These are phyloP conservation scores for Alectoris magna DNA, from an alignment of 2,797 vertebrate genomes.

Conservation along the genomic window DNA sequence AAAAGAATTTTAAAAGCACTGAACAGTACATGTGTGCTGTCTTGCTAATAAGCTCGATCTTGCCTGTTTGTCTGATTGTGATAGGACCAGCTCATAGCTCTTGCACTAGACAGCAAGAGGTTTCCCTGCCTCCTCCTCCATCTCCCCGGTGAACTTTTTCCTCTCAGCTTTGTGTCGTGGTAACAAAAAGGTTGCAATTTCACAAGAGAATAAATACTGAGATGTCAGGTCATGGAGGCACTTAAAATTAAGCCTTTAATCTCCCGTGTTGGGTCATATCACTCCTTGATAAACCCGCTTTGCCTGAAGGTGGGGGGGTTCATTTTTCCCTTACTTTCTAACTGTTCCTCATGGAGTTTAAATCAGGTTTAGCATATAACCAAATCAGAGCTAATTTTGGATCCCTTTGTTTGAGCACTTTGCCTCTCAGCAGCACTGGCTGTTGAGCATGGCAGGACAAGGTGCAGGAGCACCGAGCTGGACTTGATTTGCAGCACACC, in stretches of 20 bases:
- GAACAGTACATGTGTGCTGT: accelerated
- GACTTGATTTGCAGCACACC: not conserved
- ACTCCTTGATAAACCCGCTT: conserved; percentile 35
- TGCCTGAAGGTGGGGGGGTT: not conserved
- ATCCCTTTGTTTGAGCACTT: not conserved
- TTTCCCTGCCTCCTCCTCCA: not conserved
- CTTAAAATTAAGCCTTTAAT: conserved; percentile 64
- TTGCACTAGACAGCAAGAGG: not conserved
- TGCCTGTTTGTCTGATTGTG: not conserved
- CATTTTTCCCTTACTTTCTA: not conserved
- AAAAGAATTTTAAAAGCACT: not conserved
- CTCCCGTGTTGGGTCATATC: conserved; percentile 5
- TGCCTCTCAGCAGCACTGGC: not conserved
- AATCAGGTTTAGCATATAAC: not conserved
- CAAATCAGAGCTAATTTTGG: not conserved
- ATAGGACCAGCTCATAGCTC: not conserved
- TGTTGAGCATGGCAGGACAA: not conserved
- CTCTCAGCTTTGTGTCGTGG: not conserved
- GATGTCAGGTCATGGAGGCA: conserved; percentile 27
- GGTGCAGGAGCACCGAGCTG: not conserved
- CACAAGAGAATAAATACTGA: not conserved
- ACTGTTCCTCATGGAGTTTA: not conserved
- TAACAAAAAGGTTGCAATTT: not conserved
- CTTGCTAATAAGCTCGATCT: not conserved
- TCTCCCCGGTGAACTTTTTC: not conserved